A percentile compares a stretch with the other conserved stretches of the same genome.
These are phyloP conservation scores for Sicus ferrugineus DNA, from an alignment of 2,888 invertebrate species.

Conservation along the genomic window DNA sequence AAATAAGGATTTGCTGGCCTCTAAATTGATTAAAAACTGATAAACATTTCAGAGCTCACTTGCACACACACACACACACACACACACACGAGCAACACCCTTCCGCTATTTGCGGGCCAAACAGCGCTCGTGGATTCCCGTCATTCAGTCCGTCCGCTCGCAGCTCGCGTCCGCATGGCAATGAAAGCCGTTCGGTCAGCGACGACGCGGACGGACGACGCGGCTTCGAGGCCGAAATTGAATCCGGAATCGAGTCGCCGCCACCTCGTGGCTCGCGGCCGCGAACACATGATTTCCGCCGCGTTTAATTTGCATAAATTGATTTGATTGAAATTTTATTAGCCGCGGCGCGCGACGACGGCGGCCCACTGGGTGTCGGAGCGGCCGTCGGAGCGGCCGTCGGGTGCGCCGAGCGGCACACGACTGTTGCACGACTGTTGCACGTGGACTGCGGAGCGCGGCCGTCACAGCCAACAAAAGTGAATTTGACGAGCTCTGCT, in stretches of 20 bases:
- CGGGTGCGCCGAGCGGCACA: not conserved
- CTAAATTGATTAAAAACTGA: constrained; percentile 23
- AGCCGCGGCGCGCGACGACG: constrained; percentile 35
- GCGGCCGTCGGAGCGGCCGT: constrained; percentile 9
- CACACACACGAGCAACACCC: not conserved
- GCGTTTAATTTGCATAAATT: constrained; percentile 65
- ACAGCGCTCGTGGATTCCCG: constrained; percentile 19
- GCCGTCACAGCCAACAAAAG: too few relatives aligned
- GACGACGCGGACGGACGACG: not conserved
- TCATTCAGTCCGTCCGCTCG: not conserved
- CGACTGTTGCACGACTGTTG: not conserved
- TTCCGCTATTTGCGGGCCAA: too few relatives aligned
- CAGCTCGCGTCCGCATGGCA: constrained; percentile 18
- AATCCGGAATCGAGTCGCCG: not conserved
- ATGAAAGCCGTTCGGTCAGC: constrained; percentile 16
- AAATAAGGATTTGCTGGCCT: not conserved
- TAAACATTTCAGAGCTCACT: constrained; percentile 26
- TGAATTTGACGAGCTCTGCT: not conserved
- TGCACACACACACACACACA: not conserved
- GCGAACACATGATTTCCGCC: constrained; percentile 23
- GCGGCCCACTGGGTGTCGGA: not conserved
- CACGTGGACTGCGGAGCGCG: not conserved
- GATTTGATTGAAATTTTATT: constrained; percentile 65
- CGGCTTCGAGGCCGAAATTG: not conserved
- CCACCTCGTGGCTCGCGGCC: not conserved